Base-by-base conservation (phyloP, 2,797 vertebrate species). In the Myripristis murdjan region DNA sequence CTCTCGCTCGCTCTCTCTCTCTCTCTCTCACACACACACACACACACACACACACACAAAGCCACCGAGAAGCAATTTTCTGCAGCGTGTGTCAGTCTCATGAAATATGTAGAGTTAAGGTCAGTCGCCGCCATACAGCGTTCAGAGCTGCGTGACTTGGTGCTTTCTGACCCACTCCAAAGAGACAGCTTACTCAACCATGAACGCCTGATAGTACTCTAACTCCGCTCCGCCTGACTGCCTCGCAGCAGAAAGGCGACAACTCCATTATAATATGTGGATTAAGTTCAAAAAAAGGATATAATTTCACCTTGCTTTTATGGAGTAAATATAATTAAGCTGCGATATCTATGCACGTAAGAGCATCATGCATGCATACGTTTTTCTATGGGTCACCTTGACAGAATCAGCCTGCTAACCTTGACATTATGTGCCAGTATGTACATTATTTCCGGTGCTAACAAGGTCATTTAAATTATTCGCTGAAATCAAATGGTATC, bases 31-130 rank as follows among this genome's bases (percentile, higher is more conserved):
- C 5, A 15, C 24, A 52, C 49, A 28, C 49, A 5, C 2, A 28
- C 26, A 28, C 26, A 28, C 26, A 18, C 4, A 20, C 3, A n/a
- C 5, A 15, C 24, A 52, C 49, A 28, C 49, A 14, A 3, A 26
- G 0, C 51, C 18, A 31, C 24, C 23, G 20, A 44, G 22, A 51
- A 9, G 22, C 72, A 72, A 11, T 63, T 77, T 79, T 66, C 67
- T 60, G 55, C 69, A 73, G 77, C 47, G 26, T 66, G 33, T 56
- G n/a, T n/a, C 68, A 49, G 39, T 44, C 64, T 90, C 82, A 90
- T 91, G 47, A 89, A 91, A 89, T 85, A 91, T 91, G 67, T 47
- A 91, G 18, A 46, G 49, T 77, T 51, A 41, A 79, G 68, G 75
- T 39, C 26, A 55, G 66, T 61, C 63, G 52, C 31, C 46, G 37